These are phyloP conservation scores for Spheniscus mendiculus DNA, from an alignment of 2,113 vertebrate genomes.

Conservation along the genomic window DNA sequence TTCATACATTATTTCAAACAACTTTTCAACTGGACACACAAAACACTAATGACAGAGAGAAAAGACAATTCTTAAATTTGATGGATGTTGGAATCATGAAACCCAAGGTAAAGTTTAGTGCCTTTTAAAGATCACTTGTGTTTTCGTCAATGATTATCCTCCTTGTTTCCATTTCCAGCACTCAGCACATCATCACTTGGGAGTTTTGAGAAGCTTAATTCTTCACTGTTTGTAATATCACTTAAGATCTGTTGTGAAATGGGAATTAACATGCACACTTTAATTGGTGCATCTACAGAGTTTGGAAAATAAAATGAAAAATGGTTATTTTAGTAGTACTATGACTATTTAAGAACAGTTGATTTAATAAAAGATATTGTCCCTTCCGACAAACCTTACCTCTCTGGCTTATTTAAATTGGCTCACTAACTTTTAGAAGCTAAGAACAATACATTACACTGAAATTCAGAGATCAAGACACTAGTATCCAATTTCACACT, in stretches of 20 bases:
- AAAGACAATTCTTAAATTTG: background rate
- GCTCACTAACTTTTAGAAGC: background rate
- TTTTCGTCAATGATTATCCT: background rate
- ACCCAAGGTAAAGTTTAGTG: background rate
- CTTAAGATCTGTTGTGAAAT: background rate
- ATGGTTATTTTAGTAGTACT: background rate
- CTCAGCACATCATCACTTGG: background rate
- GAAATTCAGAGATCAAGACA: background rate
- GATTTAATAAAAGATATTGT: background rate
- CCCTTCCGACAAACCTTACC: background rate
- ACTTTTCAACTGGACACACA: background rate
- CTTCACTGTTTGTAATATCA: background rate
- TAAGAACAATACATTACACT: background rate
- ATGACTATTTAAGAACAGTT: background rate
- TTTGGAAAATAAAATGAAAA: background rate
- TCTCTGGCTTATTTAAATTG: background rate
- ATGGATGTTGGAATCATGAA: background rate
- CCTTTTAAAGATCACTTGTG: background rate
- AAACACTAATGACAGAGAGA: background rate
- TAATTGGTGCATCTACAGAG: background rate
- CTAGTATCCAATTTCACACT: background rate
- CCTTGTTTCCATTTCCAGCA: background rate
- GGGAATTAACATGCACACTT: background rate
- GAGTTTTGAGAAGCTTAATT: background rate
- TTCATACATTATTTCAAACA: background rate